Evolutionary conservation across 2,113 vertebrate species (phyloP), one percentile per base, ranked within the genome.

Genomic region (Caranx melampygus): DNA sequence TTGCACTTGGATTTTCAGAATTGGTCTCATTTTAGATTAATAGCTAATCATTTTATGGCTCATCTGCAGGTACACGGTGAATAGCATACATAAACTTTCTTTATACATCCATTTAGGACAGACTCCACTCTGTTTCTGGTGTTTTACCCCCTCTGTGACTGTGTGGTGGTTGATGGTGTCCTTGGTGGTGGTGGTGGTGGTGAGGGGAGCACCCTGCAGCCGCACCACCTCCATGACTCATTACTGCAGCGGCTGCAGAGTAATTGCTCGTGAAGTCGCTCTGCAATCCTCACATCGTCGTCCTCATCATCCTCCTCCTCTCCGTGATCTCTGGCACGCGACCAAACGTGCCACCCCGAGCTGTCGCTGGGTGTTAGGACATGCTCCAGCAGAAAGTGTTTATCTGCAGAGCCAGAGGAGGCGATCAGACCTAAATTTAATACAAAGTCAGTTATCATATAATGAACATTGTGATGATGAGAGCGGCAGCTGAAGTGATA

Each of bases 241-340:
- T 89, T 79, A 58, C 80, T 67, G 58, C 85, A 42, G 67, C 33
- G 75, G 78, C 52, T 89, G 63, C 34, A 4, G 49, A 79, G 60
- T 66, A 89, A 91, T 65, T 70, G 26, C 83, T 79, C 2, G 71
- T 76, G 81, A 88, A 81, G 69, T 26, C 26, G 26, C 69, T 78
- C 21, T 67, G 59, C 59, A 33, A 80, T 82, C 78, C 40, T 26
- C 26, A 26, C 26, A 26, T 26, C 26, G 26, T 26, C 26, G 26
- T 26, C 26, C 26, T 26, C 26, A 1, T 26, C 26, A 26, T 26
- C 26, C 26, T 26, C 10, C 8, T 10, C 72, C 78, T 57, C 75
- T 70, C 44, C 37, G 13, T 34, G 42, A 88, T 86, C 72, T 76
- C 61, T 72, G 81, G 87, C 87, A 87, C 78, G 61, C 10, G 42